These are phyloP conservation scores for Eledona agricola DNA, from an alignment of 2,888 invertebrate species.

Conservation along the genomic window DNA sequence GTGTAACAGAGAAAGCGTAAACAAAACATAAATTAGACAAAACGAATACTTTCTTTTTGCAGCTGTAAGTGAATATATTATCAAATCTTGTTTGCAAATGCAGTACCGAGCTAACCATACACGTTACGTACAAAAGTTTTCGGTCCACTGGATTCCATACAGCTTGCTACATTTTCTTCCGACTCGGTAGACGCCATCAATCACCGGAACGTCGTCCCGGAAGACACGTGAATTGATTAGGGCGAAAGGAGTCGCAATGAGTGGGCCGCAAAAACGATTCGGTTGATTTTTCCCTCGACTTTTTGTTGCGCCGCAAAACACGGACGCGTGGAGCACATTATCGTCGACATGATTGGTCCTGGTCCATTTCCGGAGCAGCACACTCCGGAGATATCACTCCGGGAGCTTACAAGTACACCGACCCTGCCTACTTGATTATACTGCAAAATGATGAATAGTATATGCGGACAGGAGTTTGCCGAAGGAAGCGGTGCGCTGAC, in stretches of 20 bases:
- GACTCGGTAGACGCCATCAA: too few species aligned
- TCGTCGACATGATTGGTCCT: slow-evolving; percentile 20
- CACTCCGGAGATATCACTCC: slow-evolving; percentile 21
- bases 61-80: too few species aligned
- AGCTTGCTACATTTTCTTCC: neutral
- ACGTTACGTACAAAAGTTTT: slow-evolving; percentile 3
- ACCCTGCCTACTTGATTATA: slow-evolving; percentile 30
- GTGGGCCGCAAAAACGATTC: slow-evolving; percentile 1
- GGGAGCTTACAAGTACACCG: slow-evolving; percentile 11
- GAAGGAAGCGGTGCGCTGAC: slow-evolving; percentile 30
- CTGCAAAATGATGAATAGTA: slow-evolving; percentile 34
- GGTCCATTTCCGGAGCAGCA: slow-evolving; percentile 27
- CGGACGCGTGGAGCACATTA: slow-evolving; percentile 21
- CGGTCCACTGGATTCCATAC: slow-evolving; percentile 1
- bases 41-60: neutral
- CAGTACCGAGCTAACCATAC: too few species aligned
- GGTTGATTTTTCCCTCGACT: slow-evolving; percentile 3
- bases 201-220: too few species aligned
- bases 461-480: slow-evolving; percentile 33
- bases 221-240: slow-evolving; percentile 1
- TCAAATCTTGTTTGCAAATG: too few species aligned
- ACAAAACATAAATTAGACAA: neutral
- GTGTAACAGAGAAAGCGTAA: too few species aligned
- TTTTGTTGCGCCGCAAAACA: slow-evolving; percentile 15
- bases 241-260: neutral